Percentiles rank a stretch among this genome's conserved stretches.
These are phyloP conservation scores for Mesorhabditis sp. DNA, from an alignment of 2,888 invertebrate genomes.

Conservation along the genomic window DNA sequence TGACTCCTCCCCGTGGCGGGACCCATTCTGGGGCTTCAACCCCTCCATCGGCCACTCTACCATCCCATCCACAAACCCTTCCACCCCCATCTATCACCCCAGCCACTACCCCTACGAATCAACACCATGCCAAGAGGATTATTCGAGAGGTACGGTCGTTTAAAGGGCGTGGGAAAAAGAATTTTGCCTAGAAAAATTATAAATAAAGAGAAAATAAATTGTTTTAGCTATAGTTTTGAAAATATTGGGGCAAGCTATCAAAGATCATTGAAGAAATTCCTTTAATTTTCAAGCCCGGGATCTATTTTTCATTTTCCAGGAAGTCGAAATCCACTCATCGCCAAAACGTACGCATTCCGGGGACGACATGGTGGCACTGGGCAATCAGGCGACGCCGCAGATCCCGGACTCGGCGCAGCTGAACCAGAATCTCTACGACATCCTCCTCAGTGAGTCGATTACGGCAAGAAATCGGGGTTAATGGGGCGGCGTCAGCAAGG, in stretches of 20 bases:
- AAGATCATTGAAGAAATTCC: too few relatives aligned
- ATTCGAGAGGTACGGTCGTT: neutral
- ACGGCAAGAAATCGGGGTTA: neutral
- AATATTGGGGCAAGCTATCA: too few relatives aligned
- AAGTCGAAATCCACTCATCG: neutral
- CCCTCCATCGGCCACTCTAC: conserved; percentile 6
- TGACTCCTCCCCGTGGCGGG: conserved; percentile 16
- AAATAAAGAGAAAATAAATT: too few relatives aligned
- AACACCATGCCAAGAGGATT: neutral
- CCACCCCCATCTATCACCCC: conserved; percentile 19
- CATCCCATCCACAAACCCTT: conserved; percentile 10
- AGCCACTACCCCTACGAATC: conserved; percentile 14
- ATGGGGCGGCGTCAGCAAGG: neutral
- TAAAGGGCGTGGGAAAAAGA: too few relatives aligned
- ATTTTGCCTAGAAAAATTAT: too few relatives aligned
- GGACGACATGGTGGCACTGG: neutral
- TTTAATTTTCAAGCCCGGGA: too few relatives aligned
- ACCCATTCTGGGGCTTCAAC: neutral
- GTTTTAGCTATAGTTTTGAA: too few relatives aligned
- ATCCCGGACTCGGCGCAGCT: neutral
- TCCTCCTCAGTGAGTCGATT: neutral
- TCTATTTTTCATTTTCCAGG: too few relatives aligned
- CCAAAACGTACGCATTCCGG: neutral
- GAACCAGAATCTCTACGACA: neutral
- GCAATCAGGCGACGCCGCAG: neutral